A percentile compares a stretch with the other conserved stretches of the same genome.
phyloP scores from a whole-genome alignment of 2,113 vertebrate species.

The Phaethon lepturus region DNA sequence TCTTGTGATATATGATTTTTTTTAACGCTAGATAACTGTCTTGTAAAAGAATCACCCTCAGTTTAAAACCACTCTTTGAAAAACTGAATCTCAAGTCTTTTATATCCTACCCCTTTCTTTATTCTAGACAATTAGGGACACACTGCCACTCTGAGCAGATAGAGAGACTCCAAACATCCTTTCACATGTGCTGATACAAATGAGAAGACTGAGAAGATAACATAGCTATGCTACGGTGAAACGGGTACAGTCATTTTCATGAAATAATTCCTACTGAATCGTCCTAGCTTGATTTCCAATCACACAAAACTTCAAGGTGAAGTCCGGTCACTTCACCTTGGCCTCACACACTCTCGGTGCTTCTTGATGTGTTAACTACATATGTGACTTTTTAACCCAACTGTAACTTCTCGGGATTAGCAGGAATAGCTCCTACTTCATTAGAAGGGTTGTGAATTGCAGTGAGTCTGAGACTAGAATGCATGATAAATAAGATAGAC shows the following conservation, averaged over 20 bases:
- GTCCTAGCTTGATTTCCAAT: neutral
- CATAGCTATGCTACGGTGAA: neutral
- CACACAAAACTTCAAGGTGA: neutral
- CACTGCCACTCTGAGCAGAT: neutral
- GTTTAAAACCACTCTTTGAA: neutral
- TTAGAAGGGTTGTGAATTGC: neutral
- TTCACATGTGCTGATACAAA: neutral
- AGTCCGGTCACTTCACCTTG: fast-evolving
- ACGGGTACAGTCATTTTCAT: neutral
- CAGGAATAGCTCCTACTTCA: neutral
- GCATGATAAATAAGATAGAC: neutral
- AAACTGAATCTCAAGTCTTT: neutral
- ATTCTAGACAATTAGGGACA: neutral
- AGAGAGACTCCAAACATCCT: neutral
- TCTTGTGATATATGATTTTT: neutral
- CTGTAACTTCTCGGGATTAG: neutral
- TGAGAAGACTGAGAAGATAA: neutral
- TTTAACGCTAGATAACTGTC: neutral
- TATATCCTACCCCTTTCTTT: neutral
- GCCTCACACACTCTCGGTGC: neutral
- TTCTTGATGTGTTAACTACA: neutral
- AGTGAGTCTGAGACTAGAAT: neutral
- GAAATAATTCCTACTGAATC: neutral
- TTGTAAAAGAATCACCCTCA: neutral
- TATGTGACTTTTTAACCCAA: neutral